phyloP scores from a whole-genome alignment of 2,888 invertebrate genomes.

The Homarus gammarus region DNA sequence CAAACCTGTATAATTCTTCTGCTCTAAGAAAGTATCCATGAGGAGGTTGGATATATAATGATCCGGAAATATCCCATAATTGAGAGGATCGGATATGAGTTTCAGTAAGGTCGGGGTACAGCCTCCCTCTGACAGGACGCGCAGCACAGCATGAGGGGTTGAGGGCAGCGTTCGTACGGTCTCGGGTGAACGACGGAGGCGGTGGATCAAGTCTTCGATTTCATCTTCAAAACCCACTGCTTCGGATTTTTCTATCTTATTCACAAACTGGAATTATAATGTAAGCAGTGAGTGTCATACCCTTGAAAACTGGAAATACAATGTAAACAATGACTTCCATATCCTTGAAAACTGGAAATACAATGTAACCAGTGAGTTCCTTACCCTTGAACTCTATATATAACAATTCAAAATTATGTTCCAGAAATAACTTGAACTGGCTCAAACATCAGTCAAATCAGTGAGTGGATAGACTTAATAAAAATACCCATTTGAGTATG shows the following conservation, averaged over 20 bases:
- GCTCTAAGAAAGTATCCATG: conserved; percentile 88
- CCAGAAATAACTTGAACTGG: too few species aligned
- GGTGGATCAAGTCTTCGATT: conserved; percentile 86
- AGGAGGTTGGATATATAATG: conserved; percentile 87
- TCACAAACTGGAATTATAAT: conserved; percentile 84
- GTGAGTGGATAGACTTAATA: too few species aligned
- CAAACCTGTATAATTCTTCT: conserved; percentile 82
- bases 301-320: too few species aligned
- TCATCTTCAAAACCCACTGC: conserved; percentile 84
- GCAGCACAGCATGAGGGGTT: conserved; percentile 89
- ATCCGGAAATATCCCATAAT: conserved; percentile 96
- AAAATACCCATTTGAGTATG: too few species aligned
- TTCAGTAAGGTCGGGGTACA: conserved; percentile 84
- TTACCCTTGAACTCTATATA: too few species aligned
- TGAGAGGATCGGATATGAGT: conserved; percentile 88
- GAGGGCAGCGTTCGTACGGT: conserved; percentile 87
- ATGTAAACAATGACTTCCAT: too few species aligned
- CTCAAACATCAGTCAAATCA: too few species aligned
- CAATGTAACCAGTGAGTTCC: too few species aligned
- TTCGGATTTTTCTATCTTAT: conserved; percentile 82
- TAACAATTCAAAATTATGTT: too few species aligned
- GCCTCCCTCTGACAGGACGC: conserved; percentile 80
- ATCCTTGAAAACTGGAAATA: too few species aligned
- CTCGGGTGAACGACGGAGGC: conserved; percentile 86
- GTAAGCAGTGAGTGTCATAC: too few species aligned